Base-by-base conservation (phyloP, 2,888 invertebrate species). In the Copidosoma aretas region DNA sequence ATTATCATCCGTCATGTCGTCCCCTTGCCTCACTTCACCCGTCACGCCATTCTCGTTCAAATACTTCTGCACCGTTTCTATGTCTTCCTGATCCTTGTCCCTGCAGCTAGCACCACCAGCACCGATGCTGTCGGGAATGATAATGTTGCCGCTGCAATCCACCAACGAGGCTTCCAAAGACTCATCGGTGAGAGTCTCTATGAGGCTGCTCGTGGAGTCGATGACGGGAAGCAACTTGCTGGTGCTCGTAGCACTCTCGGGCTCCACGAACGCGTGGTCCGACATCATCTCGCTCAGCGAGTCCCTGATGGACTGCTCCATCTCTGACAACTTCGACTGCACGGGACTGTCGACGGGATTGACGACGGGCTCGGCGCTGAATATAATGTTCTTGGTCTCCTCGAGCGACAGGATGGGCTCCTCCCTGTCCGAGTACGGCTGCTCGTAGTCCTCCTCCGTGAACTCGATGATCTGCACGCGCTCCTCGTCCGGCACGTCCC, bases 391-490 rank as follows among this genome's bases (percentile, higher is more conserved):
- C 10, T 81, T 78, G 32, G 78, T 78, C 69, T 81, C 78, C 58
- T 80, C 81, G 10, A 80, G 71, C 5, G 78, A 79, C 64, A 80
- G 76, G 71, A 76, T 77, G 1, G 74, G 74, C 43, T 79, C 75
- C 19, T 77, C 74, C 59, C 12, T 46, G 43, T 82, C 81, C 3
- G 81, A 80, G 68, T 80, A 81, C 0, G 82, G 79, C 56, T 82
- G 78, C 61, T 82, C 82, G 53, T 82, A 82, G 4, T 83, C 82
- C 56, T 83, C 82, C 66, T 79, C 81, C 3, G 79, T 75, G 61
- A 83, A 76, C 71, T 82, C 82, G 62, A 83, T 81, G 58, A 84
- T 84, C 61, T 83, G 84, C 21, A 83, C 83, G 12, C 83, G 77
- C 71, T 83, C 83, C 22, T 82, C 79, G n/a, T 84, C 83, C 0